Conservation (phyloP, 2,888 invertebrate genomes). For the Allophyes oxyacanthae region DNA sequence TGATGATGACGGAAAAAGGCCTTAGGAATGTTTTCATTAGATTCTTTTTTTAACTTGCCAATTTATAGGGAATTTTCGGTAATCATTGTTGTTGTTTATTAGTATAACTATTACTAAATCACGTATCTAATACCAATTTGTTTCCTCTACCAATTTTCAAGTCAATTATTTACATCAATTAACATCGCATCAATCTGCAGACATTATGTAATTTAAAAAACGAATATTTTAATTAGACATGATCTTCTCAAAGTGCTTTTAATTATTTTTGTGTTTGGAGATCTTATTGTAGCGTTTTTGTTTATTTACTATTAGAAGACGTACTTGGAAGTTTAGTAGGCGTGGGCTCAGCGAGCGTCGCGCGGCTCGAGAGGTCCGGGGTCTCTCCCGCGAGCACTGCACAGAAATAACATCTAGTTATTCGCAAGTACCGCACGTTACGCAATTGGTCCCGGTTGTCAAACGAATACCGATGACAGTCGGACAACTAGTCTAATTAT, state of each 20-base stretch:
- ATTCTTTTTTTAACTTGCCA: too few relatives aligned
- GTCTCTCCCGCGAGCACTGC: conserved; percentile 85
- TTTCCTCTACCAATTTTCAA: neutral
- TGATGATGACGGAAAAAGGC: neutral
- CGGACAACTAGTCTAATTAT: too few relatives aligned
- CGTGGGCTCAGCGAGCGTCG: conserved; percentile 87
- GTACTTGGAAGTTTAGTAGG: conserved; percentile 91
- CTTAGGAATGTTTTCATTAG: too few relatives aligned
- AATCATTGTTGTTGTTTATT: too few relatives aligned
- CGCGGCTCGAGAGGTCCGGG: conserved; percentile 85
- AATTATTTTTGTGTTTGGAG: conserved; percentile 49
- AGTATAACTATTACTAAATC: too few relatives aligned
- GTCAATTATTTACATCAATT: neutral
- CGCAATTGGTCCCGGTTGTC: too few relatives aligned
- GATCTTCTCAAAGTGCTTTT: neutral
- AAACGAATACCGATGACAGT: too few relatives aligned
- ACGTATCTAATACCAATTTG: neutral
- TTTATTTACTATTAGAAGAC: conserved; percentile 72
- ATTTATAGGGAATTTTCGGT: neutral
- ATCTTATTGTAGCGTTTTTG: conserved; percentile 79
- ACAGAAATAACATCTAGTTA: conserved; percentile 84
- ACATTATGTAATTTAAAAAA: neutral
- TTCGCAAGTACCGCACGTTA: too few relatives aligned
- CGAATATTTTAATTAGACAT: neutral
- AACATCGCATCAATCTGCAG: neutral